Conservation (phyloP, 1,140 invertebrate genomes). For the Zaprionus africanus region DNA sequence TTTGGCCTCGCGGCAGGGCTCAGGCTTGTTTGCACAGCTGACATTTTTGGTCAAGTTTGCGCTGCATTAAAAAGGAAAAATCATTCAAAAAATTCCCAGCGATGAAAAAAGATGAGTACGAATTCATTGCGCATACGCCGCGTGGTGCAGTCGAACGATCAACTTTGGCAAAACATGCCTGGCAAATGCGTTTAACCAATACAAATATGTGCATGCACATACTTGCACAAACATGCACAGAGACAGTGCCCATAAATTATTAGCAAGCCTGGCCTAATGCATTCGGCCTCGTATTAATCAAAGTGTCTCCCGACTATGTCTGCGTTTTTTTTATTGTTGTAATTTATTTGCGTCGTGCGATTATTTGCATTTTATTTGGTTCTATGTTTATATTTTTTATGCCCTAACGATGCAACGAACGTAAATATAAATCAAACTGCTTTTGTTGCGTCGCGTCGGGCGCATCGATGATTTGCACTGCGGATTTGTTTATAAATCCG, state of each 20-base stretch:
- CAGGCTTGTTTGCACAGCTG: conserved; percentile 68
- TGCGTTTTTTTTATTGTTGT: conserved; percentile 57
- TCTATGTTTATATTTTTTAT: conserved; percentile 37
- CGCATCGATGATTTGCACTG: conserved; percentile 67
- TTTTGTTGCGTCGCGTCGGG: conserved; percentile 51
- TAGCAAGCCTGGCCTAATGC: conserved; percentile 63
- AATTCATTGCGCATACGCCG: conserved; percentile 27
- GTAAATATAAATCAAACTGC: conserved; percentile 72
- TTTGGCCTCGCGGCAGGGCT: conserved; percentile 39
- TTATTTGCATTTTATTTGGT: conserved; percentile 73
- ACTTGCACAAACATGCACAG: conserved; percentile 36
- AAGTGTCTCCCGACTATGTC: conserved; percentile 58
- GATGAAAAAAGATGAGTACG: conserved; percentile 29
- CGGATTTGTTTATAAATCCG: conserved; percentile 79
- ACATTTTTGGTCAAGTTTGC: conserved; percentile 71
- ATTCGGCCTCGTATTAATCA: conserved; percentile 80
- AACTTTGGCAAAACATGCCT: conserved; percentile 41
- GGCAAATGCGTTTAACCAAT: conserved; percentile 61
- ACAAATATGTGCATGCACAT: conserved; percentile 32
- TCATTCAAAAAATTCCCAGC: background rate
- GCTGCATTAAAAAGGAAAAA: conserved; percentile 29
- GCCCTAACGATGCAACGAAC: conserved; percentile 20
- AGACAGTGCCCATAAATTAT: conserved; percentile 62
- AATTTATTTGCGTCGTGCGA: conserved; percentile 71
- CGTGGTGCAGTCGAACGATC: conserved; percentile 28